phyloP scores from a whole-genome alignment of 2,888 invertebrate genomes.

The Eristalis arbustorum region DNA sequence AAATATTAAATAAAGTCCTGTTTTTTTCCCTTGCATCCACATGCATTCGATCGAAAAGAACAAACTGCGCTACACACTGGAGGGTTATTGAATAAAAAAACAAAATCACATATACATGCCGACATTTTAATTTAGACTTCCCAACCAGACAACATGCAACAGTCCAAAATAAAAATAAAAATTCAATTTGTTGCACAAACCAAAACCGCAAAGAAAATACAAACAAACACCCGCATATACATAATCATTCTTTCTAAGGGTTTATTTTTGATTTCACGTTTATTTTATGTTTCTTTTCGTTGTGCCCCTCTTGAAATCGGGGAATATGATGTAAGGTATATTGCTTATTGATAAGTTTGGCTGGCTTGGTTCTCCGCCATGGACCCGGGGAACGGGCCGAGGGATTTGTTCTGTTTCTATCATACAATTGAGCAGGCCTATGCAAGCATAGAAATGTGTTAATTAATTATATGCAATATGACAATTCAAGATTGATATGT shows the following conservation, averaged over 20 bases:
- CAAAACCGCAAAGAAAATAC: background rate
- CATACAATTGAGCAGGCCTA: background rate
- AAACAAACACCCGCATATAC: background rate
- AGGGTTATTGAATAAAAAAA: slow-evolving; percentile 4
- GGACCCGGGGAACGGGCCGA: background rate
- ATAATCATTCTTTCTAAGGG: background rate
- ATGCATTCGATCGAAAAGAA: slow-evolving; percentile 20
- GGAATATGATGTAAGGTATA: slow-evolving; percentile 36
- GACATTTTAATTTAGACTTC: slow-evolving; percentile 37
- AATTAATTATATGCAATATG: slow-evolving; percentile 32
- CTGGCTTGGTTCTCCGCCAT: background rate
- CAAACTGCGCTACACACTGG: background rate
- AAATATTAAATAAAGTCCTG: slow-evolving; percentile 63
- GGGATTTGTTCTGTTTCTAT: slow-evolving; percentile 15
- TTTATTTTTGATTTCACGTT: slow-evolving; percentile 15
- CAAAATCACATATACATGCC: background rate
- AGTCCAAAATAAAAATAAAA: slow-evolving; percentile 39
- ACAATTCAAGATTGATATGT: slow-evolving; percentile 30
- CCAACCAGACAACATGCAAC: slow-evolving; percentile 45
- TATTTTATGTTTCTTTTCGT: background rate
- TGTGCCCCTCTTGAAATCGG: background rate
- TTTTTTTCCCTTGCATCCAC: slow-evolving; percentile 57
- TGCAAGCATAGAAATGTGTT: slow-evolving; percentile 25
- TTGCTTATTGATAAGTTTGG: slow-evolving; percentile 20
- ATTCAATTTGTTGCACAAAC: slow-evolving; percentile 55